Base-by-base conservation (phyloP, 1,140 invertebrate species). In the Metaphire vulgaris region DNA sequence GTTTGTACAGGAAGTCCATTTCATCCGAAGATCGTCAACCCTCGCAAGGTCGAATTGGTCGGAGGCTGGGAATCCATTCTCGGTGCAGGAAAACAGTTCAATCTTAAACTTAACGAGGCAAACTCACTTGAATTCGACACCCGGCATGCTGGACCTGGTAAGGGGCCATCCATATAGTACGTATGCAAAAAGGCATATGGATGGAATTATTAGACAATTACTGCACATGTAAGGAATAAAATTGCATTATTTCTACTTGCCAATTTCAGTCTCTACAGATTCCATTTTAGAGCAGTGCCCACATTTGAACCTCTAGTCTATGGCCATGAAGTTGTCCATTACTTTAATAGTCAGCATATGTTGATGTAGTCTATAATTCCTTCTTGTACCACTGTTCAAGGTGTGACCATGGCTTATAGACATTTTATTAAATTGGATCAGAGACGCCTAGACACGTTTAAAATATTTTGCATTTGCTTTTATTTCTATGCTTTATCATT, bases 71-170 rank as follows among this genome's bases (percentile, higher is more conserved):
- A 92, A 21, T 86, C 86, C 88, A 89, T 80, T 84, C 90, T 92
- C 72, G 92, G 93, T 83, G 89, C 91, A 28, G 89, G 92, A 56
- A 92, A 86, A 75, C 80, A 91, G n/a, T 87, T 97, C 0, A 90
- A 91, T 78, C 88, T 96, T 6, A 82, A 83, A 28, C 83, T 88
- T 64, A 87, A 87, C 32, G 87, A 90, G 81, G 87, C 88, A 75
- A 87, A 90, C 79, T 86, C 86, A 68, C 86, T 92, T 71, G 87
- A 88, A 30, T 90, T 91, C 80, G 90, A 91, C 81, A 85, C 87
- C 1, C 86, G 86, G 33, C 88, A 89, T 70, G 90, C 90, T 33
- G 91, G 90, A 41, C 90, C 90, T 80, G 91, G 91, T 87, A 82
- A 79, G 41, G 68, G 77, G 33, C 68, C 1, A 16, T 72, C 33